phyloP scores from a whole-genome alignment of 2,888 invertebrate species.

The Tenodera sinensis region DNA sequence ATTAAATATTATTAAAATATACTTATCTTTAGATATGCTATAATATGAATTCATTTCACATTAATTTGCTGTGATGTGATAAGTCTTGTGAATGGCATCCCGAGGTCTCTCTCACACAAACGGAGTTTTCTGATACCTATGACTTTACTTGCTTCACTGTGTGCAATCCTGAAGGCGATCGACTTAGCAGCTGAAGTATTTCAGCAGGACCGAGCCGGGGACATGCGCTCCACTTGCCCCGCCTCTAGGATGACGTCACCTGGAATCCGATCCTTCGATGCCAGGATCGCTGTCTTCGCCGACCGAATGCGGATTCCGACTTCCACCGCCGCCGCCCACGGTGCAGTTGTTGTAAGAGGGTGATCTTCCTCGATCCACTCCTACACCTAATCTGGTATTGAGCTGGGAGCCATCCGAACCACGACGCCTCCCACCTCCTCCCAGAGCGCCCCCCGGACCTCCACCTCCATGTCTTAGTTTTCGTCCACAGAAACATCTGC shows the following conservation, averaged over 20 bases:
- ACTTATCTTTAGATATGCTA: too few relatives aligned
- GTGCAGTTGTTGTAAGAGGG: conserved; percentile 17
- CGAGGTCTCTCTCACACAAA: not conserved
- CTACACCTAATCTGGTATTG: conserved; percentile 45
- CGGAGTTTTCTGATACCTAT: not conserved
- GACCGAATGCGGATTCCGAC: conserved; percentile 41
- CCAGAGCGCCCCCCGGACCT: not conserved
- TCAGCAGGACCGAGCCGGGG: not conserved
- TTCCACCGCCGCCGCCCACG: not conserved
- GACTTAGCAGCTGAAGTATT: not conserved
- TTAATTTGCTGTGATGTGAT: not conserved
- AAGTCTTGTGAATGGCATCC: too few relatives aligned
- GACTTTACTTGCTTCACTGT: not conserved
- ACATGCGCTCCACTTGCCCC: not conserved
- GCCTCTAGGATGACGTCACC: conserved; percentile 47
- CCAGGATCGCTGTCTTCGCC: conserved; percentile 56
- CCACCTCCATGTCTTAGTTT: not conserved
- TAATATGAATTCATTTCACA: too few relatives aligned
- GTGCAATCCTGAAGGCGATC: not conserved
- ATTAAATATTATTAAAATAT: too few relatives aligned
- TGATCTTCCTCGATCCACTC: conserved; percentile 11
- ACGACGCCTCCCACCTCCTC: conserved; percentile 26
- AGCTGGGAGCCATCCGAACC: conserved; percentile 40
- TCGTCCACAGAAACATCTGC: conserved; percentile 35
- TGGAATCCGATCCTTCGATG: conserved; percentile 50